Base-by-base conservation (phyloP, 2,888 invertebrate species). In the Tenthredo mesomela region DNA sequence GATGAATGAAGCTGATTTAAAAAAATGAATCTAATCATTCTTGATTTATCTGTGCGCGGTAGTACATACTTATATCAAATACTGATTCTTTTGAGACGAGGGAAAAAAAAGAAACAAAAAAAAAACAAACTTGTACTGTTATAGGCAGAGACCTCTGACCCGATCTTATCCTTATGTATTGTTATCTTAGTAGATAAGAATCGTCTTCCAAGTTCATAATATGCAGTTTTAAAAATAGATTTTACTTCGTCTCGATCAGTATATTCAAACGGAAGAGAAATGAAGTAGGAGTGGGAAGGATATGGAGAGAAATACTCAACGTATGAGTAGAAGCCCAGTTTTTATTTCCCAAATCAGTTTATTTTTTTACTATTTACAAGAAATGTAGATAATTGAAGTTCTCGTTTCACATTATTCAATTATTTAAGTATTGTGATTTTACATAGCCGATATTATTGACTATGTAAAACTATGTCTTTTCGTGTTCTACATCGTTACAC, bases 71-170 rank as follows among this genome's bases (percentile, higher is more conserved):
- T n/a, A 29, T 50, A 77, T 54, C 18, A 0, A 29, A 77, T 50
- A 54, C 54, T 54, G 29, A 54, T 73, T 21, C 47, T 73, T 43
- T 73, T 12, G 37, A 43, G 21, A 18, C n/a, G 15, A 25, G 73
- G 29, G 29, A 2, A 29, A 29, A 29, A 29, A 73, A 73, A 43
- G n/a, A 37, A 33, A 33, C 33, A 33, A 73, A 73, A 43, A 37
- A 21, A 6, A 10, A 29, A 29, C 29, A 29, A n/a, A n/a, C n/a
- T 40, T 43, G 7, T 18, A 7, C 10, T 75, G 15, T 47, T 40
- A 75, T n/a, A 33, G 15, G 18, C 15, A 15, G 71, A 85, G 88
- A 90, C 86, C 88, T 88, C 85, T 88, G 88, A 88, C 88, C 88
- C 84, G 84, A 85, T 84, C 83, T 85, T 87, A 88, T 86, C 86